A percentile compares a stretch with the other conserved stretches of the same genome.
These are phyloP conservation scores for Coremacera marginata DNA, from an alignment of 2,888 invertebrate species.

Conservation along the genomic window DNA sequence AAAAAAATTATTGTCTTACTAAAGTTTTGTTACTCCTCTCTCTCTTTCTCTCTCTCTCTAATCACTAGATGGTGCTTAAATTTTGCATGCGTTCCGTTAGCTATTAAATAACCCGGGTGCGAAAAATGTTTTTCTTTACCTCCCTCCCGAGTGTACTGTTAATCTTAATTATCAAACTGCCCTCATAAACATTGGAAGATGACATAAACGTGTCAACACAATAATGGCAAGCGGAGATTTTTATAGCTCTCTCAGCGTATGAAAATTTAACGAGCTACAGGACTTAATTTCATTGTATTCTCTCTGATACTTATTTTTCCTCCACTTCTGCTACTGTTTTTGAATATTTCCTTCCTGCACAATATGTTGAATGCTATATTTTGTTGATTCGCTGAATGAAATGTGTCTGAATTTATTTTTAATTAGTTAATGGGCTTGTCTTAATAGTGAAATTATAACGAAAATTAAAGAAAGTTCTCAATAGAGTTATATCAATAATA, in stretches of 20 bases:
- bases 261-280: constrained; percentile 20
- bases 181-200: neutral
- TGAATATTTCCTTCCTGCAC: neutral
- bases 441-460: no score
- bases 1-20: no score
- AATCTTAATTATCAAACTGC: neutral
- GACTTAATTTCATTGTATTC: neutral
- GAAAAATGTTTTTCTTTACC: neutral
- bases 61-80: neutral
- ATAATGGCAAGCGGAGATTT: constrained; percentile 58
- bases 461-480: no score
- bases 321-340: neutral
- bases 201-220: constrained; percentile 45
- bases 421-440: no score
- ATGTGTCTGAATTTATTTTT: neutral
- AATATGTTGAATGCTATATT: neutral
- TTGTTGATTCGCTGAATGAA: neutral
- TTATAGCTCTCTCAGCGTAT: constrained; percentile 46
- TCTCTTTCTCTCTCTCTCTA: no score
- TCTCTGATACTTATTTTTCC: neutral
- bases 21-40: no score
- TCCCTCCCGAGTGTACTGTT: neutral
- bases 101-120: neutral
- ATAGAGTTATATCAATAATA: no score
- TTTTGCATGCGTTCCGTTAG: neutral